phyloP scores from a whole-genome alignment of 2,797 vertebrate species.

The Parauchenoglanis ngamensis region DNA sequence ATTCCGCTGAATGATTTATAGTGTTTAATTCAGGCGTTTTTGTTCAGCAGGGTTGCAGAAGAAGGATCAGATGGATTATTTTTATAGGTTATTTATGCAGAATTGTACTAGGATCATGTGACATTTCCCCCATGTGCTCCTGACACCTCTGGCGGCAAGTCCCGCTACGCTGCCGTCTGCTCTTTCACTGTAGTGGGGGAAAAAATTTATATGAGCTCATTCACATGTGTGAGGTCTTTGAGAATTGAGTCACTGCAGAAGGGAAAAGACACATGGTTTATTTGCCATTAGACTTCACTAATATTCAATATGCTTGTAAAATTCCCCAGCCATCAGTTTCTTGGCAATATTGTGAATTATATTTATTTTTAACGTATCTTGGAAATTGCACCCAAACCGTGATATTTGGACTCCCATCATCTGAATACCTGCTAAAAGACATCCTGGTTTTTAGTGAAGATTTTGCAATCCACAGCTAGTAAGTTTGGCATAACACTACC shows the following conservation, averaged over 20 bases:
- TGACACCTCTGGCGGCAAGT: slow-evolving; percentile 53
- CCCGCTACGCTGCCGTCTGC: slow-evolving; percentile 8
- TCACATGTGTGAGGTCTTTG: slow-evolving; percentile 8
- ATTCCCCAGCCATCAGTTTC: neutral
- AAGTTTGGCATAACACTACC: neutral
- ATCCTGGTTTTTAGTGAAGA: neutral
- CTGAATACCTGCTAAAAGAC: neutral
- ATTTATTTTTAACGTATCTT: too few relatives aligned
- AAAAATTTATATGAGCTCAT: slow-evolving; percentile 21
- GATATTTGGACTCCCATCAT: neutral
- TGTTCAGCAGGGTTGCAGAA: slow-evolving; percentile 41
- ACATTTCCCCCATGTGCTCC: slow-evolving; percentile 40
- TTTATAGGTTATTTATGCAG: slow-evolving; percentile 55
- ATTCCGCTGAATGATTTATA: slow-evolving; percentile 28
- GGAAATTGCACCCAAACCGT: neutral
- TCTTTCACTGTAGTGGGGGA: neutral
- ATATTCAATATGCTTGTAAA: neutral
- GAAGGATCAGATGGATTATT: slow-evolving; percentile 40
- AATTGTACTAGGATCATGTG: slow-evolving; percentile 51
- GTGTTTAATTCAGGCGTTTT: slow-evolving; percentile 42
- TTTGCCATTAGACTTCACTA: neutral
- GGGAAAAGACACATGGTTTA: neutral
- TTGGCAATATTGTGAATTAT: neutral
- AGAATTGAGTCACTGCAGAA: neutral
- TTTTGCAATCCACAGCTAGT: too few relatives aligned